Conservation (phyloP, 2,113 vertebrate species). For the Poeciliopsis prolifica region DNA sequence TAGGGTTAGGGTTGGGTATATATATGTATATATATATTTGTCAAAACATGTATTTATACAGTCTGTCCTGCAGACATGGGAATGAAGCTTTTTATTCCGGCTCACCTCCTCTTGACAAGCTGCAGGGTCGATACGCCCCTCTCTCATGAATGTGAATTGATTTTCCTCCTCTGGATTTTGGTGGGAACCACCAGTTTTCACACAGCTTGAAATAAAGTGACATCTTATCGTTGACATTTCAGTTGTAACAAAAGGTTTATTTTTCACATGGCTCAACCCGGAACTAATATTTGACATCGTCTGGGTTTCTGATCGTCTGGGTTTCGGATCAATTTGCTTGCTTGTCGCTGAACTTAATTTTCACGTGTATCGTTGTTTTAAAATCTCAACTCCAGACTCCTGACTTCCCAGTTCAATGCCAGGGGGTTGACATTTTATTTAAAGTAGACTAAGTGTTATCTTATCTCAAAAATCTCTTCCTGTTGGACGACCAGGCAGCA, state of each 20-base stretch:
- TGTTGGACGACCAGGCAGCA: not conserved
- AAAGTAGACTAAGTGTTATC: not conserved
- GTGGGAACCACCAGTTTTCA: not conserved
- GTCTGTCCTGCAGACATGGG: not conserved
- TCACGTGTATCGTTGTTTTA: slow-evolving; percentile 3
- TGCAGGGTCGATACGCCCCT: slow-evolving; percentile 11
- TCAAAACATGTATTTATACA: not conserved
- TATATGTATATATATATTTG: too few relatives aligned
- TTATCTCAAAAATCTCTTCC: slow-evolving; percentile 11
- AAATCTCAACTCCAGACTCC: not conserved
- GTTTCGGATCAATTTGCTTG: not conserved
- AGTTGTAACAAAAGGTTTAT: slow-evolving; percentile 1
- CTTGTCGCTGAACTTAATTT: not conserved
- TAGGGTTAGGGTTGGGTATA: too few relatives aligned
- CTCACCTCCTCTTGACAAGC: slow-evolving; percentile 1
- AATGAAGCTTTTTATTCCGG: slow-evolving; percentile 2
- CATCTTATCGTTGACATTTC: not conserved
- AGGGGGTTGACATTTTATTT: slow-evolving; percentile 19
- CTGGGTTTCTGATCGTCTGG: not conserved
- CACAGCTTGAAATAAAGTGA: slow-evolving; percentile 2
- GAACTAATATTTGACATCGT: not conserved
- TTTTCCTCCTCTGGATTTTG: slow-evolving; percentile 17
- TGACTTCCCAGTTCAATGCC: not conserved
- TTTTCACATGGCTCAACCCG: not conserved
- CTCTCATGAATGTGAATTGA: slow-evolving; percentile 27